Evolutionary conservation across 2,797 vertebrate species (phyloP).

Genomic region (Smutsia gigantea): DNA sequence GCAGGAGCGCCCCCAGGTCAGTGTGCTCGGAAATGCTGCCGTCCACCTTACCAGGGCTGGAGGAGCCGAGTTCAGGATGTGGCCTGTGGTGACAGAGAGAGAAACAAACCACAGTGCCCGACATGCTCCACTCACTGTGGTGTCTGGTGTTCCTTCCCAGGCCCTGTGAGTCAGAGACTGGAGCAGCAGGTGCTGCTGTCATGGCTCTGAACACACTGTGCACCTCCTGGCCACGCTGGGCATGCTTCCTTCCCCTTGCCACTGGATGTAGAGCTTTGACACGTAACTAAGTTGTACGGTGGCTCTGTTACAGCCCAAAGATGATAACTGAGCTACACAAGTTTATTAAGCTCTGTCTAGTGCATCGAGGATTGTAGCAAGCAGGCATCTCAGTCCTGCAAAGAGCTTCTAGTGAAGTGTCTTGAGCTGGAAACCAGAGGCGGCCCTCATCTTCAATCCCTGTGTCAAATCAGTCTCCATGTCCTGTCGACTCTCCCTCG

Average conservation of each 20-base stretch:
- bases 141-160: not conserved
- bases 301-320: not conserved
- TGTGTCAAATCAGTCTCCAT: not conserved
- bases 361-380: not conserved
- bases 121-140: rapidly evolving
- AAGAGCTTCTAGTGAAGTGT: not conserved
- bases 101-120: not conserved
- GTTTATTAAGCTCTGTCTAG: not conserved
- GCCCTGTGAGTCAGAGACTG: not conserved
- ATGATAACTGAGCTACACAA: rapidly evolving
- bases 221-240: not conserved
- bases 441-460: not conserved
- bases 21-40: not conserved
- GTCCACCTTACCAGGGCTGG: not conserved
- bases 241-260: not conserved
- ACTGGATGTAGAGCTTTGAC: not conserved
- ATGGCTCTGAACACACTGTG: not conserved
- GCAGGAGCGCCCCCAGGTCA: not conserved
- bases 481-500: not conserved
- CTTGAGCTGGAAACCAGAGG: not conserved
- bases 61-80: conserved; percentile 9
- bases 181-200: not conserved
- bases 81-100: not conserved
- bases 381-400: not conserved
- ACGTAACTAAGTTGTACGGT: not conserved